A percentile compares a stretch with the other conserved stretches of the same genome.
phyloP scores from a whole-genome alignment of 1,140 invertebrate genomes.

The Heliothis subflexa region DNA sequence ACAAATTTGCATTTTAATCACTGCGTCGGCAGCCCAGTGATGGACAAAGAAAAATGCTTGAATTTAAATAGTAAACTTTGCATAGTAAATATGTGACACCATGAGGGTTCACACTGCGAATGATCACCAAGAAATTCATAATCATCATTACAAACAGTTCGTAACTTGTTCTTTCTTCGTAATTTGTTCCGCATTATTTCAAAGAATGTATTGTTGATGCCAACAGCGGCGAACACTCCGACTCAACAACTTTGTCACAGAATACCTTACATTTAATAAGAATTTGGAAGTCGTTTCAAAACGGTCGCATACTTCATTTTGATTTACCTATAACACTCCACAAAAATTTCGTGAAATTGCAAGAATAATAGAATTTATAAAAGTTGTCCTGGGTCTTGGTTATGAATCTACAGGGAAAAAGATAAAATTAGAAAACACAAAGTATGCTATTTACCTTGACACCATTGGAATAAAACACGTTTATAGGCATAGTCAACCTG shows the following conservation, averaged over 20 bases:
- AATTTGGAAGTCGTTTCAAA: conserved; percentile 8
- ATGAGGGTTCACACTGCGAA: background rate
- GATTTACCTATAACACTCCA: conserved; percentile 26
- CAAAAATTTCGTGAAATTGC: conserved; percentile 5
- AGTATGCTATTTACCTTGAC: too few species aligned
- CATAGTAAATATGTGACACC: conserved; percentile 35
- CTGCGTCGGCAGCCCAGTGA: conserved; percentile 28
- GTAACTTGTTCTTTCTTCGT: background rate
- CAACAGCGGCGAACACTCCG: background rate
- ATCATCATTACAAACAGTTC: background rate
- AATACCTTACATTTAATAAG: conserved; percentile 37
- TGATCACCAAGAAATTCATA: background rate
- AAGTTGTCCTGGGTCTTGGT: background rate
- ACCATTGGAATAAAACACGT: too few species aligned
- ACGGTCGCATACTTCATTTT: conserved; percentile 38
- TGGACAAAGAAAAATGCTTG: conserved; percentile 46
- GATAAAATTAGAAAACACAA: too few species aligned
- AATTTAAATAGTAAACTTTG: conserved; percentile 46
- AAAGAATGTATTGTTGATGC: background rate
- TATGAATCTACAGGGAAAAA: background rate
- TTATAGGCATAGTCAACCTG: too few species aligned
- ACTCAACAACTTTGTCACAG: conserved; percentile 1
- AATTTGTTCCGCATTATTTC: background rate
- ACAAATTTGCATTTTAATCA: conserved; percentile 52
- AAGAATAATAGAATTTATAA: conserved; percentile 32